Evolutionary conservation across 2,113 vertebrate species (phyloP).

Genomic region (Trichechus manatus): DNA sequence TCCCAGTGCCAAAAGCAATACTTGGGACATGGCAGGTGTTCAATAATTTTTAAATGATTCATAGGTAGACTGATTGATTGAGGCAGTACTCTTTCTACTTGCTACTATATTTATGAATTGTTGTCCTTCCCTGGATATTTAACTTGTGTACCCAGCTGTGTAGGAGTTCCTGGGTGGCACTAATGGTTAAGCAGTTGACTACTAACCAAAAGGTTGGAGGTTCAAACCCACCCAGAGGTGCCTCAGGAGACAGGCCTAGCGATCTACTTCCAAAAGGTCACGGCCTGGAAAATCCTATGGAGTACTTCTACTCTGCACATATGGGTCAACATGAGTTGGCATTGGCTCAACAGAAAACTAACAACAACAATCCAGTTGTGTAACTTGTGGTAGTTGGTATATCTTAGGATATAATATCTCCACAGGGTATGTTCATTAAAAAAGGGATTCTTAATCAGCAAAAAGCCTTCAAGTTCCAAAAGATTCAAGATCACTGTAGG

Average conservation of each 20-base stretch:
- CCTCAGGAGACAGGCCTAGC: not conserved
- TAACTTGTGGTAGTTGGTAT: not conserved
- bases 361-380: not conserved
- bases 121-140: not conserved
- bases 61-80: not conserved
- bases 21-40: not conserved
- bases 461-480: not conserved
- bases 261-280: not conserved
- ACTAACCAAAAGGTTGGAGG: not conserved
- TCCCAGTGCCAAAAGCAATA: not conserved
- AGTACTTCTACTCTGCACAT: not conserved
- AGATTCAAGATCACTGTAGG: not conserved
- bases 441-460: not conserved
- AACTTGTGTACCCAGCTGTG: not conserved
- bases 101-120: not conserved
- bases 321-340: too few relatives aligned
- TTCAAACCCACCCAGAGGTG: not conserved
- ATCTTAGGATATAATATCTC: not conserved
- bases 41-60: conserved; percentile 9
- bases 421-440: not conserved
- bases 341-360: too few relatives aligned
- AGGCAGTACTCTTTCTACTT: not conserved
- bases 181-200: not conserved
- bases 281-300: not conserved
- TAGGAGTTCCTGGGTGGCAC: not conserved